Evolutionary conservation across 2,797 vertebrate genomes (phyloP).

Genomic region (Labeo calbasu): DNA sequence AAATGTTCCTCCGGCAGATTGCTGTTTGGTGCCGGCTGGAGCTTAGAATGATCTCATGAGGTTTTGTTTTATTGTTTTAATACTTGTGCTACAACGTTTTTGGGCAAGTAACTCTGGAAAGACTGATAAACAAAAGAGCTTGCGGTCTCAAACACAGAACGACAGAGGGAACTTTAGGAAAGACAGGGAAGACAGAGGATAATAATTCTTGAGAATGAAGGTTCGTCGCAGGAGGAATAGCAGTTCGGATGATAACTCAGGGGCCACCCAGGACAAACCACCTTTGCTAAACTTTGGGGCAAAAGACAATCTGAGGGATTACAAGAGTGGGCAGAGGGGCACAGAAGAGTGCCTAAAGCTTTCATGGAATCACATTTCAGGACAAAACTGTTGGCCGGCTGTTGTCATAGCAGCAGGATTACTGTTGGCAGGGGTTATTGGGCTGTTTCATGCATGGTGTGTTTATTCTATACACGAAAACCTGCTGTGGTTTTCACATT

Average conservation of each 20-base stretch:
- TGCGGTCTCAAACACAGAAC: conserved; percentile 8
- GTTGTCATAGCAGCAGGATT: conserved; percentile 73
- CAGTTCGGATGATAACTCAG: conserved; percentile 37
- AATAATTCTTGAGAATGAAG: conserved; percentile 65
- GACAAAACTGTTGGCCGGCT: conserved; percentile 63
- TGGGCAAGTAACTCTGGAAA: conserved; percentile 45
- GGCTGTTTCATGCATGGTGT: conserved; percentile 71
- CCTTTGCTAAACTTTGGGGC: conserved; percentile 40
- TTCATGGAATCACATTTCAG: conserved; percentile 57
- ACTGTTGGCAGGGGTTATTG: conserved; percentile 64
- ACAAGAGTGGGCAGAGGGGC: conserved; percentile 29
- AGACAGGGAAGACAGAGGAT: conserved; percentile 11
- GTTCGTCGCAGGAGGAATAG: conserved; percentile 69
- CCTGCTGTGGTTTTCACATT: conserved; percentile 79
- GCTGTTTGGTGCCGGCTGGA: not conserved
- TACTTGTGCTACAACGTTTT: conserved; percentile 15
- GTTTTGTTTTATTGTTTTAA: conserved; percentile 37
- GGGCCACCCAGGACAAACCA: conserved; percentile 32
- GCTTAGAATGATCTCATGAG: conserved; percentile 42
- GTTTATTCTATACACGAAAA: conserved; percentile 75
- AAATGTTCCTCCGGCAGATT: conserved; percentile 33
- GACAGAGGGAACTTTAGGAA: conserved; percentile 22
- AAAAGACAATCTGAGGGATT: conserved; percentile 13
- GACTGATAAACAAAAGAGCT: conserved; percentile 37
- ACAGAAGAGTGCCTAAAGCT: conserved; percentile 40